Conservation (phyloP, 2,113 vertebrate genomes). For the Phrynosoma blainvillii region DNA sequence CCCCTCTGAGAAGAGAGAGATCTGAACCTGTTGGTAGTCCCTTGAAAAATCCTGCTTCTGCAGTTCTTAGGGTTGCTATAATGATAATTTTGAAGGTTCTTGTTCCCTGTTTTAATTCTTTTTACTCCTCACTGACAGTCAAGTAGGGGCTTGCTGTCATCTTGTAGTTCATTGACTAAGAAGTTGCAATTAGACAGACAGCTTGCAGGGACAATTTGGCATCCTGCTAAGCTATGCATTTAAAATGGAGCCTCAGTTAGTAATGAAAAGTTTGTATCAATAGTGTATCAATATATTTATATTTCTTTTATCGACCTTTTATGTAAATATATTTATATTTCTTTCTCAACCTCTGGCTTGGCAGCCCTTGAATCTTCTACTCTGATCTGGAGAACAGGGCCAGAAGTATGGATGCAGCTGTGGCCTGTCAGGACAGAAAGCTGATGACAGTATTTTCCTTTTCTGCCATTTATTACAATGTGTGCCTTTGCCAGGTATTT, state of each 20-base stretch:
- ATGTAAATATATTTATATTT: not conserved
- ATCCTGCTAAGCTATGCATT: slow-evolving; percentile 44
- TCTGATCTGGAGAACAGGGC: slow-evolving; percentile 38
- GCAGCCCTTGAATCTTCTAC: slow-evolving; percentile 20
- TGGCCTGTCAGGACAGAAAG: slow-evolving; percentile 22
- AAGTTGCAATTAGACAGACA: slow-evolving; percentile 47
- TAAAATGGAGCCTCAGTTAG: slow-evolving; percentile 55
- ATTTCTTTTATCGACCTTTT: not conserved
- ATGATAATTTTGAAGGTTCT: not conserved
- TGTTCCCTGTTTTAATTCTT: not conserved
- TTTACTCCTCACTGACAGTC: slow-evolving; percentile 32
- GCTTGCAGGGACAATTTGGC: slow-evolving; percentile 47
- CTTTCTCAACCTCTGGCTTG: slow-evolving; percentile 31
- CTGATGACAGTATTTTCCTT: not conserved
- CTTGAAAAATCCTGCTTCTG: not conserved
- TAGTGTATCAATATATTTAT: not conserved
- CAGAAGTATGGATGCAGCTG: slow-evolving; percentile 12
- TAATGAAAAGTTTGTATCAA: slow-evolving; percentile 48
- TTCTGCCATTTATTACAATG: not conserved
- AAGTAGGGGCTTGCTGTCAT: slow-evolving; percentile 33
- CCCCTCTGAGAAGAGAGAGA: not conserved
- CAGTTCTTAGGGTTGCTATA: not conserved
- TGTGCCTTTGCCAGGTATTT: slow-evolving; percentile 34
- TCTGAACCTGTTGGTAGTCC: not conserved
- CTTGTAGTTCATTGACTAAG: slow-evolving; percentile 38